These are phyloP conservation scores for Adelognathus sp. DNA, from an alignment of 2,888 invertebrate species.

Conservation along the genomic window DNA sequence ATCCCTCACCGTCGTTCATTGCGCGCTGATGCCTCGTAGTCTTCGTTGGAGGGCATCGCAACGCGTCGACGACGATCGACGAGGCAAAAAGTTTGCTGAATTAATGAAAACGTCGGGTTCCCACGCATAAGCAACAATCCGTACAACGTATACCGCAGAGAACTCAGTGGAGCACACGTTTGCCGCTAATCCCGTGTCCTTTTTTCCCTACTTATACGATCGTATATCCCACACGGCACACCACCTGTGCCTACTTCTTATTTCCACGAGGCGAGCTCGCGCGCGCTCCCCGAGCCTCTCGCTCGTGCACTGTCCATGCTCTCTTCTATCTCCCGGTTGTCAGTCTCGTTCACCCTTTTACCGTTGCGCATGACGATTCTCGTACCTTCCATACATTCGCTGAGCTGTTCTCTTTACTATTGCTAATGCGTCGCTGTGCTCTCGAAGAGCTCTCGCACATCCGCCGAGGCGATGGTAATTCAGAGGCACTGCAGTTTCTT, in stretches of 20 bases:
- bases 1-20: constrained; percentile 8
- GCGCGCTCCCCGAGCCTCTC: constrained; percentile 30
- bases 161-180: constrained; percentile 61
- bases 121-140: constrained; percentile 71
- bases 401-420: constrained; percentile 6
- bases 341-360: constrained; percentile 56
- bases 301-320: constrained; percentile 4
- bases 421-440: constrained; percentile 7
- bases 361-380: constrained; percentile 51
- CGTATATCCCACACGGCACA: constrained; percentile 55
- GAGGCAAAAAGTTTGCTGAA: constrained; percentile 73
- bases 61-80: constrained; percentile 55
- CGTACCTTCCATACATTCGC: neutral
- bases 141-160: constrained; percentile 26
- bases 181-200: constrained; percentile 61
- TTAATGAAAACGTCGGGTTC: constrained; percentile 77
- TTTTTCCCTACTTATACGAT: constrained; percentile 58
- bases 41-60: constrained; percentile 41
- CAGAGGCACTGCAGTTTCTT: neutral
- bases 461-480: constrained; percentile 7
- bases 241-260: constrained; percentile 61
- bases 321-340: constrained; percentile 33
- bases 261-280: constrained; percentile 47
- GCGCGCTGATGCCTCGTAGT: neutral
- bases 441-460: constrained; percentile 25